phyloP scores from a whole-genome alignment of 2,113 vertebrate genomes.

The Scopus umbretta region DNA sequence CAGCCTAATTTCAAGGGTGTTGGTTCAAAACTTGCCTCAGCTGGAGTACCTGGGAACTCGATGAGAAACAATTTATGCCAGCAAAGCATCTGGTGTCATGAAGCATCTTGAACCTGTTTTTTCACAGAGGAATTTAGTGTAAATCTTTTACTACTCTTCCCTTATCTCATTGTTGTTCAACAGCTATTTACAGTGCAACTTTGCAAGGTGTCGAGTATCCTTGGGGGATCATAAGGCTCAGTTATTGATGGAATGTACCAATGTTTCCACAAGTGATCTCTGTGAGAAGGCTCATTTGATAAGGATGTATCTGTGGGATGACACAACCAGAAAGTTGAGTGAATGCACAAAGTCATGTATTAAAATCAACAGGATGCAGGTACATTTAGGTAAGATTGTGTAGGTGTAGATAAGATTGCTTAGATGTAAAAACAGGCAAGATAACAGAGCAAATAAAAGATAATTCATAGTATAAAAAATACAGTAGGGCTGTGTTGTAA shows the following conservation, averaged over 20 bases:
- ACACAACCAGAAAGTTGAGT: background rate
- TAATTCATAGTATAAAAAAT: background rate
- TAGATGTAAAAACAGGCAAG: background rate
- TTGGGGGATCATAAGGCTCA: background rate
- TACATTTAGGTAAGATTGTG: background rate
- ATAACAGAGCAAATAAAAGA: conserved; percentile 9
- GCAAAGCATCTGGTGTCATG: conserved; percentile 37
- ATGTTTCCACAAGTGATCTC: background rate
- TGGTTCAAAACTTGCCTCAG: conserved; percentile 15
- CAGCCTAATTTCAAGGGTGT: background rate
- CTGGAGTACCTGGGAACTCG: background rate
- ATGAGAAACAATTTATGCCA: conserved; percentile 17
- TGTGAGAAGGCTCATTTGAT: background rate
- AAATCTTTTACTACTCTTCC: conserved; percentile 20
- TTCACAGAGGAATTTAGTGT: conserved; percentile 28
- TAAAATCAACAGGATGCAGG: background rate
- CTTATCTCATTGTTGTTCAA: conserved; percentile 16
- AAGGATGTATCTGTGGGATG: background rate
- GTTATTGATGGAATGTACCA: background rate
- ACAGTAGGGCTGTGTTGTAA: background rate
- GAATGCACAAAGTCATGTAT: background rate
- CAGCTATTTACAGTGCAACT: conserved; percentile 1
- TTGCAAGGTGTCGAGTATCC: background rate
- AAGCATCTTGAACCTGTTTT: conserved; percentile 3
- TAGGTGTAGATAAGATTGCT: background rate